phyloP scores from a whole-genome alignment of 2,888 invertebrate species.

The Epinotia ramella region DNA sequence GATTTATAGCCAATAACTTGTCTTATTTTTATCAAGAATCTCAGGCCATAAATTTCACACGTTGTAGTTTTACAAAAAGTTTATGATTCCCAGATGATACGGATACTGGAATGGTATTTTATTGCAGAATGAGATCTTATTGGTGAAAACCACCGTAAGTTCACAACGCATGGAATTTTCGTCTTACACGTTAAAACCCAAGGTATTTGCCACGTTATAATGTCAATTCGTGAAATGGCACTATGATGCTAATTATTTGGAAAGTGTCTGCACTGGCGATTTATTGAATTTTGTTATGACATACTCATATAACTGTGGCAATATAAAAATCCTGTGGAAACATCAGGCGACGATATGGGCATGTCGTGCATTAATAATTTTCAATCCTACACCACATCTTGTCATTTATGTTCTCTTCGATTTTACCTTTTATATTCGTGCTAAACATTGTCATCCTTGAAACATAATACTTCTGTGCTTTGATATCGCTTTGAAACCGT shows the following conservation, averaged over 20 bases:
- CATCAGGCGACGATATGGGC: no score
- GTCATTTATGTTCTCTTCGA: no score
- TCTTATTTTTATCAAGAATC: conserved; percentile 21
- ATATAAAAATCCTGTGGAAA: background rate
- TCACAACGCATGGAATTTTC: background rate
- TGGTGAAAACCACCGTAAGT: background rate
- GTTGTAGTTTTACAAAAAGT: conserved; percentile 19
- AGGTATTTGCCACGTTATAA: background rate
- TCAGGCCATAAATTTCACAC: conserved; percentile 20
- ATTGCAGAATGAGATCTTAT: background rate
- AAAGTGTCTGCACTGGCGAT: background rate
- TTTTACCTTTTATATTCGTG: background rate
- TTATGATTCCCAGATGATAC: conserved; percentile 29
- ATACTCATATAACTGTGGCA: background rate
- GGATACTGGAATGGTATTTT: background rate
- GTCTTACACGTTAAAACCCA: background rate
- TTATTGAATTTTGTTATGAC: background rate
- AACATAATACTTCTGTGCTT: no score
- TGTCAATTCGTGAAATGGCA: background rate
- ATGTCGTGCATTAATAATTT: no score
- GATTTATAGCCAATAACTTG: conserved; percentile 35
- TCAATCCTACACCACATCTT: no score
- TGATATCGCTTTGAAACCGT: no score
- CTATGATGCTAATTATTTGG: background rate
- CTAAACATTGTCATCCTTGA: no score